Evolutionary conservation across 2,113 vertebrate genomes (phyloP).

Genomic region (Rallus limicola): DNA sequence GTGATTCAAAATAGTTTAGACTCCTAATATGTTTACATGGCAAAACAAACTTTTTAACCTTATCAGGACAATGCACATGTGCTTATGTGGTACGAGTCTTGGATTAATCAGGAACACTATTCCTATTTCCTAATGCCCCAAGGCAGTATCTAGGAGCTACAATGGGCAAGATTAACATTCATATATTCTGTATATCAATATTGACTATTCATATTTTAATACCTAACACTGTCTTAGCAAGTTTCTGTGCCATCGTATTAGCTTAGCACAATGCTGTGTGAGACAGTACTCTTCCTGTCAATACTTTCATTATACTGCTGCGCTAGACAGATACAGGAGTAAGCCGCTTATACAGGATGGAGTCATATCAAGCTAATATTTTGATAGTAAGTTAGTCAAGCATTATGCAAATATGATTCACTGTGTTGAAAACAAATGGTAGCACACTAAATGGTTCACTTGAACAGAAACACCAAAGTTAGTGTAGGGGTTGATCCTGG

Average conservation of each 20-base stretch:
- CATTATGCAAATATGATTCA: conserved; percentile 31
- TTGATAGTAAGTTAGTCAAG: conserved; percentile 23
- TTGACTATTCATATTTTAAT: conserved; percentile 67
- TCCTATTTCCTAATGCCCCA: conserved; percentile 7
- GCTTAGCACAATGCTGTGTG: neutral
- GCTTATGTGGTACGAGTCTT: neutral
- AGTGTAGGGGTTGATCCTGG: neutral
- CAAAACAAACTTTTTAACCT: conserved; percentile 66
- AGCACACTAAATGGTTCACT: neutral
- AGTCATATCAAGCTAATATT: conserved; percentile 47
- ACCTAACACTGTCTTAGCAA: neutral
- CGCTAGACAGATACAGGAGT: neutral
- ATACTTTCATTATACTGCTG: neutral
- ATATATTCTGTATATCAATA: conserved; percentile 54
- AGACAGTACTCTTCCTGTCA: neutral
- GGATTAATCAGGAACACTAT: conserved; percentile 60
- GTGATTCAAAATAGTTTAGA: conserved; percentile 48
- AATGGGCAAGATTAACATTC: conserved; percentile 52
- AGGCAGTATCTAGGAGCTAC: conserved; percentile 29
- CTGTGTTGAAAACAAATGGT: conserved; percentile 17
- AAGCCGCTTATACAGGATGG: neutral
- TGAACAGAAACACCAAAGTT: neutral
- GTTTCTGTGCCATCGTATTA: conserved; percentile 4
- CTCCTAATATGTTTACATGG: conserved; percentile 63
- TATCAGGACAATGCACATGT: conserved; percentile 71